These are phyloP conservation scores for Lacanobia wlatinum DNA, from an alignment of 2,888 invertebrate species.

Conservation along the genomic window DNA sequence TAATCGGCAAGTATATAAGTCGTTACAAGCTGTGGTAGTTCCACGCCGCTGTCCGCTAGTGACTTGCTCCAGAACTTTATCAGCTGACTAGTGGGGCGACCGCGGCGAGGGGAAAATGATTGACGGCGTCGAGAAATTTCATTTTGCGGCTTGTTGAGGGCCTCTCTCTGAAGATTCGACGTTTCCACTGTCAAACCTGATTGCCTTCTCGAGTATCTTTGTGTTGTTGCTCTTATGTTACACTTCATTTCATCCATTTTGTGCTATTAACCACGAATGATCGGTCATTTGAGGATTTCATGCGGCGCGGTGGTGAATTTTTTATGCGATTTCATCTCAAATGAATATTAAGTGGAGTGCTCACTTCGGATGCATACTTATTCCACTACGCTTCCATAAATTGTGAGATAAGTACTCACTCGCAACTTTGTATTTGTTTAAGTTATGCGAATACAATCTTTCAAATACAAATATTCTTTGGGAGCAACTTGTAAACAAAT, in stretches of 20 bases:
- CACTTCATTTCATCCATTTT: conserved; percentile 86
- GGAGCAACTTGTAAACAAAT: conserved; percentile 80
- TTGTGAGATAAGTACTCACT: conserved; percentile 37
- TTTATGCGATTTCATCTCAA: conserved; percentile 43
- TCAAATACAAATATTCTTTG: conserved; percentile 73
- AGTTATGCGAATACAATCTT: conserved; percentile 60
- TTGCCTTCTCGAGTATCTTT: conserved; percentile 82
- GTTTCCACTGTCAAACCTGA: conserved; percentile 77
- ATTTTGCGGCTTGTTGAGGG: conserved; percentile 90
- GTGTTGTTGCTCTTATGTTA: conserved; percentile 82
- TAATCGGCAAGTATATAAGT: neutral
- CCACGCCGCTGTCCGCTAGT: conserved; percentile 42
- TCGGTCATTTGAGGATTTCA: conserved; percentile 74
- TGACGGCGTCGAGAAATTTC: conserved; percentile 89
- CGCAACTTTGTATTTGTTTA: conserved; percentile 55
- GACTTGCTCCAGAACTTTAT: conserved; percentile 65
- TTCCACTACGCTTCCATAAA: conserved; percentile 47
- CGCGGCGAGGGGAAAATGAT: conserved; percentile 88
- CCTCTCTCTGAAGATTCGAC: conserved; percentile 81
- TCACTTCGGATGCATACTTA: conserved; percentile 49
- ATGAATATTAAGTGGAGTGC: conserved; percentile 52
- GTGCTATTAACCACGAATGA: conserved; percentile 74
- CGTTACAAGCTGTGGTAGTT: neutral
- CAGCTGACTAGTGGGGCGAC: conserved; percentile 73
- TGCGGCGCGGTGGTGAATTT: conserved; percentile 62